phyloP scores from a whole-genome alignment of 2,888 invertebrate species.

The Sarcophaga caerulescens region DNA sequence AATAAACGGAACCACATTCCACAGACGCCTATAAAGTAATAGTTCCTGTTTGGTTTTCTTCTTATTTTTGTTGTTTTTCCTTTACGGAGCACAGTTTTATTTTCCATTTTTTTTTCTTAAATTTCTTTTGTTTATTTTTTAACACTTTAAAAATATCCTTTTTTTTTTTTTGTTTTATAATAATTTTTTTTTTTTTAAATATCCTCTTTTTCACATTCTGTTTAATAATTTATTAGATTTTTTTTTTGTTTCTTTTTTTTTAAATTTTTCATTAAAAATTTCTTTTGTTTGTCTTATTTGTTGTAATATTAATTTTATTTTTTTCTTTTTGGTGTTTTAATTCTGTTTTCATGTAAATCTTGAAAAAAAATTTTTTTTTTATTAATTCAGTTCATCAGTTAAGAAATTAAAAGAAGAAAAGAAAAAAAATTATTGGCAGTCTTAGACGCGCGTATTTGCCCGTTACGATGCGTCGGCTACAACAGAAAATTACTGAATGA shows the following conservation, averaged over 20 bases:
- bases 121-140: constrained; percentile 13
- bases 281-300: constrained; percentile 4
- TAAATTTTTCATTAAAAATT: constrained; percentile 28
- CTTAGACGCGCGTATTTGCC: constrained; percentile 57
- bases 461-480: constrained; percentile 74
- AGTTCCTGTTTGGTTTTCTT: not conserved
- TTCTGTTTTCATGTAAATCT: constrained; percentile 6
- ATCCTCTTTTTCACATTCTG: not conserved
- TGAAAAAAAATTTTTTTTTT: not conserved
- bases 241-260: not conserved
- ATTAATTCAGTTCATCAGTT: not conserved
- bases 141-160: constrained; percentile 40
- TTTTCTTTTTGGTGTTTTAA: constrained; percentile 8
- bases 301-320: not conserved
- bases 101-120: not conserved
- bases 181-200: constrained; percentile 4
- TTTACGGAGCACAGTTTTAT: not conserved
- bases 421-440: constrained; percentile 6
- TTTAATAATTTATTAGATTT: not conserved
- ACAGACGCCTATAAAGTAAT: constrained; percentile 1
- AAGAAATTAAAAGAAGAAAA: not conserved
- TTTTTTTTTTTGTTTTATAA: not conserved
- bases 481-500: constrained; percentile 78
- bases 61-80: not conserved
- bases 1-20: constrained; percentile 42